A percentile compares a stretch with the other conserved stretches of the same genome.
Conservation (phyloP, 1,140 invertebrate genomes). For the Tribolium madens region DNA sequence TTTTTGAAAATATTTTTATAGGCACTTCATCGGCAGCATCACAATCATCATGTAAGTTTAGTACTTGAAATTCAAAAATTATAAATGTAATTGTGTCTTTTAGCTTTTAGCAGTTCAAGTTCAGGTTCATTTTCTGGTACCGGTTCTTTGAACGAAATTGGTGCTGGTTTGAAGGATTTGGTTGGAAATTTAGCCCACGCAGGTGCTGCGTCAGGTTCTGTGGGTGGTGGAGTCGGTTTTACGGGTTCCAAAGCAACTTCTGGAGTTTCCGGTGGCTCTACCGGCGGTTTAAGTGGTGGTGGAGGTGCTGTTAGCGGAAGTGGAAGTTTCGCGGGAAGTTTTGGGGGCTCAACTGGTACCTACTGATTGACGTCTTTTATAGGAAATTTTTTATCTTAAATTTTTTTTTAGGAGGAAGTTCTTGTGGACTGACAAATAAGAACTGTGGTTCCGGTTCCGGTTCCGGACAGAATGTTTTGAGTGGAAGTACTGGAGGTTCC, state of each 20-base stretch:
- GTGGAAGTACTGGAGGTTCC: not conserved
- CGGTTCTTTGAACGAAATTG: slow-evolving; percentile 29
- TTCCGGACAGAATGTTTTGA: not conserved
- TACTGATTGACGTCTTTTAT: no score
- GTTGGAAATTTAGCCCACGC: slow-evolving; percentile 31
- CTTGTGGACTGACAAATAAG: not conserved
- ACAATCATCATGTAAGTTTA: slow-evolving; percentile 35
- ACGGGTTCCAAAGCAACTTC: slow-evolving; percentile 36
- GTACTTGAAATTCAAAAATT: not conserved
- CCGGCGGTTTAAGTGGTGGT: not conserved
- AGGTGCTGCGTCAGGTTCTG: slow-evolving; percentile 6
- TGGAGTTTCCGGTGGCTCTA: not conserved
- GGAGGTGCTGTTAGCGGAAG: not conserved
- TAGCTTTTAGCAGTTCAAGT: slow-evolving; percentile 43
- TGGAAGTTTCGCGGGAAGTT: slow-evolving; percentile 3
- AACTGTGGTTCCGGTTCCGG: not conserved
- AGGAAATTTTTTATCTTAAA: not conserved
- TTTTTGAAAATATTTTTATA: not conserved
- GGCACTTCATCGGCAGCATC: slow-evolving; percentile 23
- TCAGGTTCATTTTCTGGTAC: slow-evolving; percentile 22
- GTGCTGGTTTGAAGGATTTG: slow-evolving; percentile 42
- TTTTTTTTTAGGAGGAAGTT: not conserved
- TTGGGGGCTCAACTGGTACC: no score
- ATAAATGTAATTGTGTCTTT: not conserved
- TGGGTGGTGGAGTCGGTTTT: slow-evolving; percentile 10